phyloP scores from a whole-genome alignment of 2,797 vertebrate species.

The Aeoliscus strigatus region DNA sequence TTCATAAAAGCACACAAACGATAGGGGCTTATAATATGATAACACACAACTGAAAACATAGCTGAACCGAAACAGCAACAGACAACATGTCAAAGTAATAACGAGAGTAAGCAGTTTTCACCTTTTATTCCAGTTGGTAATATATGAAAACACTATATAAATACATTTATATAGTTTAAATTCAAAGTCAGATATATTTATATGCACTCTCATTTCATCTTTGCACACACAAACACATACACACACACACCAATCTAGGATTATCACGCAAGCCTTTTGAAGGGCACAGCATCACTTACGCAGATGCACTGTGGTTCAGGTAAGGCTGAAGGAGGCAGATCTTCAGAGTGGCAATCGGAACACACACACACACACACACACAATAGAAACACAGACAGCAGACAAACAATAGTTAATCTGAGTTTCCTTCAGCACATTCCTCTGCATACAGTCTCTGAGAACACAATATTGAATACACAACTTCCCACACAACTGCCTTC shows the following conservation, averaged over 20 bases:
- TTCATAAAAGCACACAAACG: too few species aligned
- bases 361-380: constrained; percentile 15
- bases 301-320: constrained; percentile 42
- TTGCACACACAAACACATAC: constrained; percentile 7
- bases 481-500: constrained; percentile 14
- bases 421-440: constrained; percentile 7
- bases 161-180: too few species aligned
- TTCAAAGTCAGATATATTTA: too few species aligned
- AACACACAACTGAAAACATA: too few species aligned
- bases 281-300: constrained; percentile 61
- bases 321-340: constrained; percentile 27
- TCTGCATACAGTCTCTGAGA: constrained; percentile 1
- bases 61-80: too few species aligned
- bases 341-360: constrained; percentile 23
- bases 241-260: constrained; percentile 60
- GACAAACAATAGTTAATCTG: constrained; percentile 8
- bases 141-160: background rate
- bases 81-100: too few species aligned
- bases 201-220: constrained; percentile 27
- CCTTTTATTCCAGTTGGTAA: background rate
- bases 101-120: too few species aligned
- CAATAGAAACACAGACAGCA: constrained; percentile 7
- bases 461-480: constrained; percentile 15
- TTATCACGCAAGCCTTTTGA: constrained; percentile 62
- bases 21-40: too few species aligned